Conservation (phyloP, 2,797 vertebrate genomes). For the Argentina silus region DNA sequence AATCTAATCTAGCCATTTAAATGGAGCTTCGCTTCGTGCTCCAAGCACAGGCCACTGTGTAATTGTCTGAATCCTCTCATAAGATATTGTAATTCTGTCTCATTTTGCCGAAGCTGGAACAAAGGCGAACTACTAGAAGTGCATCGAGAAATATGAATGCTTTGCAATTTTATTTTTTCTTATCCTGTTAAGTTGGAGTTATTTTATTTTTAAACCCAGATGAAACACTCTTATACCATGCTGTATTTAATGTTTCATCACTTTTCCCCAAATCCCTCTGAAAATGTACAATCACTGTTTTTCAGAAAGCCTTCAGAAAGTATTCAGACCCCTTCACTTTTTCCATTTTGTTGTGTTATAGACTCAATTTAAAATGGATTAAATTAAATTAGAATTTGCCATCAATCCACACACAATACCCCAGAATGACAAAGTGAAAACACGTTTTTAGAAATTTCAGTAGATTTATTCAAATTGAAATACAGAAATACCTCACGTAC, state of each 20-base stretch:
- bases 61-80: constrained; percentile 70
- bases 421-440: no score
- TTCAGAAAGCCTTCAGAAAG: background rate
- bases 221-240: constrained; percentile 24
- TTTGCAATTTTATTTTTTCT: constrained; percentile 3
- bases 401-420: no score
- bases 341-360: no score
- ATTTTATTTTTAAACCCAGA: constrained; percentile 22
- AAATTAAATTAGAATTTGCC: no score
- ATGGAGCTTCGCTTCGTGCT: constrained; percentile 56
- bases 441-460: no score
- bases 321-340: no score
- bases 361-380: no score
- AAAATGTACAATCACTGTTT: background rate
- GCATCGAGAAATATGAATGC: background rate
- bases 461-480: no score
- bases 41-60: constrained; percentile 50
- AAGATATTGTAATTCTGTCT: constrained; percentile 67
- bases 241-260: constrained; percentile 21
- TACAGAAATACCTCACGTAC: no score
- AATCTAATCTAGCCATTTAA: constrained; percentile 72
- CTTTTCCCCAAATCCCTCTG: constrained; percentile 12
- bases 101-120: constrained; percentile 42
- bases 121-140: constrained; percentile 26
- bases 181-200: constrained; percentile 14